Base-by-base conservation (phyloP, 2,797 vertebrate species). In the Alectoris magna region DNA sequence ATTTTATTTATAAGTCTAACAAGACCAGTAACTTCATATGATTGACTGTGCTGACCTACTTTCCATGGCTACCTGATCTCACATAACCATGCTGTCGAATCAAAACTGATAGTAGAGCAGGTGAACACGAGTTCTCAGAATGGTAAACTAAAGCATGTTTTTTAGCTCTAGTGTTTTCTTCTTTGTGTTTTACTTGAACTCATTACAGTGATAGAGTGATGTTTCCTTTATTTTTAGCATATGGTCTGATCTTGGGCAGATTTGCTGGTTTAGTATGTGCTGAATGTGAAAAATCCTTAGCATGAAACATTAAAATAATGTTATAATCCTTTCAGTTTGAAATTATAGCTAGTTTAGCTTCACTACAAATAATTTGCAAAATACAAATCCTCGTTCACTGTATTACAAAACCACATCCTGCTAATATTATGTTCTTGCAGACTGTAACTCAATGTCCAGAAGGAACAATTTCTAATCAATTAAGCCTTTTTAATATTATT, bases 1-100 rank as follows among this genome's bases (percentile, higher is more conserved):
- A 84, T 97, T 95, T 95, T 95, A 94, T 96, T 95, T 81, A 83
- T 90, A 91, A 87, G n/a, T 59, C 38, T 78, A 72, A 51, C 74
- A 84, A 80, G 64, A 62, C 72, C 51, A 39, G 43, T 66, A 91
- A 63, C 60, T 94, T 75, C 77, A 69, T 69, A 55, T 3, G 0
- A 78, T 56, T 94, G 80, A 80, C 71, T 84, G 66, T 3, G 2
- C 71, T 96, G 91, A 94, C 95, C 95, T 95, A 94, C 62, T 96
- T 96, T 95, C 71, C 71, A 24, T 72, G 69, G 94, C 72, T 88
- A 94, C 81, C 84, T 49, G 71, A 93, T 91, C 74, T 90, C 91
- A 90, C 62, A 29, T n/a, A 70, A 60, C 53, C 6, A 0, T 69
- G 51, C 55, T 55, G 24, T 68, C 84, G 21, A 68, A 44, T 84